phyloP scores from a whole-genome alignment of 2,888 invertebrate species.

The Oxytorus armatus region DNA sequence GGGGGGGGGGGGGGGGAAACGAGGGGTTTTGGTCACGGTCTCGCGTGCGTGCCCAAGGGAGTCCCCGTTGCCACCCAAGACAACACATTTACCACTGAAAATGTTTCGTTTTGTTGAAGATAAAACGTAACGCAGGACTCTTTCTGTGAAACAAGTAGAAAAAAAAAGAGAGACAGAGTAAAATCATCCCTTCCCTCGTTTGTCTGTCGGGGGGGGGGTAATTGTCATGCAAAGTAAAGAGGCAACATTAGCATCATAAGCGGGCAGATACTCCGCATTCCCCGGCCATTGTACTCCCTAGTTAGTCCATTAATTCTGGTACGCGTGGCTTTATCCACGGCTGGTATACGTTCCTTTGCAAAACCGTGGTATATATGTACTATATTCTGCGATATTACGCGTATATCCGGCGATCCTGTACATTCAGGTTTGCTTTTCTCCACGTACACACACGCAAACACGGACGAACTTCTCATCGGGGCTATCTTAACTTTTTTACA shows the following conservation, averaged over 20 bases:
- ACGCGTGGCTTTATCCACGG: slow-evolving; percentile 68
- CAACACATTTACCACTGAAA: slow-evolving; percentile 27
- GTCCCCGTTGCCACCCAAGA: slow-evolving; percentile 9
- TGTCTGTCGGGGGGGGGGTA: slow-evolving; percentile 72
- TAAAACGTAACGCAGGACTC: slow-evolving; percentile 18
- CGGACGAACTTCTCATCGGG: slow-evolving; percentile 36
- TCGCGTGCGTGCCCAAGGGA: not conserved
- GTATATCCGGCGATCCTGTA: slow-evolving; percentile 64
- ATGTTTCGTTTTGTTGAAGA: not conserved
- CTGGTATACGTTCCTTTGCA: slow-evolving; percentile 38
- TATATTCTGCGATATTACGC: slow-evolving; percentile 68
- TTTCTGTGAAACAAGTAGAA: slow-evolving; percentile 46
- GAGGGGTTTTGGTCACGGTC: not conserved
- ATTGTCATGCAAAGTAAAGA: slow-evolving; percentile 83
- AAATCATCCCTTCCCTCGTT: slow-evolving; percentile 30
- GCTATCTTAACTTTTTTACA: slow-evolving; percentile 47
- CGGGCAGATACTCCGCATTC: slow-evolving; percentile 81
- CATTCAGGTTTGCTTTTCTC: slow-evolving; percentile 27
- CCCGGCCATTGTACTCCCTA: slow-evolving; percentile 78
- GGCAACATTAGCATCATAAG: slow-evolving; percentile 83
- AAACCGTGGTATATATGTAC: slow-evolving; percentile 25
- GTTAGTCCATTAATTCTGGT: slow-evolving; percentile 81
- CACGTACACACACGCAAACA: slow-evolving; percentile 8
- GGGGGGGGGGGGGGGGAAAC: slow-evolving; percentile 21
- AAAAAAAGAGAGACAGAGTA: slow-evolving; percentile 29